These are phyloP conservation scores for Pseudanteris insignis DNA, from an alignment of 2,888 invertebrate species.

Conservation along the genomic window DNA sequence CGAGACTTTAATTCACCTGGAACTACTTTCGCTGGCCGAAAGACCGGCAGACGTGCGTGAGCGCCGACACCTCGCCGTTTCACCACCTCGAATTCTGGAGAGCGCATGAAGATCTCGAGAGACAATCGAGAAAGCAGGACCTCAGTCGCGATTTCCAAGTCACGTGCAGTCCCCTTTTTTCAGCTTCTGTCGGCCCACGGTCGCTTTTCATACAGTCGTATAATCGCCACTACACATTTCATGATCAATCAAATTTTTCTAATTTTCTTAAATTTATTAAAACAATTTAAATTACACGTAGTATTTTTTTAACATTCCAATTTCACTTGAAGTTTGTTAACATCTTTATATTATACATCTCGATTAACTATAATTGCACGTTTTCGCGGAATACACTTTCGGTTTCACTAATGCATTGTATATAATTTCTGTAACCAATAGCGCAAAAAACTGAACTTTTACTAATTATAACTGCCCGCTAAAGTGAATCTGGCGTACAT, in stretches of 20 bases:
- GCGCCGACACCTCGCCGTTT: slow-evolving; percentile 31
- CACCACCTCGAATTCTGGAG: slow-evolving; percentile 44
- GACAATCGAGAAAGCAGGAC: slow-evolving; percentile 61
- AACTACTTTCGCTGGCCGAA: slow-evolving; percentile 50
- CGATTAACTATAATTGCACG: slow-evolving; percentile 28
- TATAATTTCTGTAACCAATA: slow-evolving; percentile 12
- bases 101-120: slow-evolving; percentile 46
- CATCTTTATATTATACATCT: slow-evolving; percentile 4
- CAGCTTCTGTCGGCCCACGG: too few species aligned
- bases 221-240: too few species aligned
- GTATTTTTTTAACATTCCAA: not conserved
- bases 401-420: slow-evolving; percentile 17
- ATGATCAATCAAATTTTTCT: not conserved
- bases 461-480: too few species aligned
- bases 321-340: slow-evolving; percentile 19
- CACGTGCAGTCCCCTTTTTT: slow-evolving; percentile 15
- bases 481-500: too few species aligned
- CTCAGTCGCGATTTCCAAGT: slow-evolving; percentile 50
- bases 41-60: slow-evolving; percentile 42
- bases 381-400: slow-evolving; percentile 23
- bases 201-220: not conserved
- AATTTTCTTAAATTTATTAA: not conserved
- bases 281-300: too few species aligned
- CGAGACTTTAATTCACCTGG: slow-evolving; percentile 44
- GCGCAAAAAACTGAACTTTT: too few species aligned